Conservation (phyloP, 2,113 vertebrate species). For the Aptenodytes forsteri region DNA sequence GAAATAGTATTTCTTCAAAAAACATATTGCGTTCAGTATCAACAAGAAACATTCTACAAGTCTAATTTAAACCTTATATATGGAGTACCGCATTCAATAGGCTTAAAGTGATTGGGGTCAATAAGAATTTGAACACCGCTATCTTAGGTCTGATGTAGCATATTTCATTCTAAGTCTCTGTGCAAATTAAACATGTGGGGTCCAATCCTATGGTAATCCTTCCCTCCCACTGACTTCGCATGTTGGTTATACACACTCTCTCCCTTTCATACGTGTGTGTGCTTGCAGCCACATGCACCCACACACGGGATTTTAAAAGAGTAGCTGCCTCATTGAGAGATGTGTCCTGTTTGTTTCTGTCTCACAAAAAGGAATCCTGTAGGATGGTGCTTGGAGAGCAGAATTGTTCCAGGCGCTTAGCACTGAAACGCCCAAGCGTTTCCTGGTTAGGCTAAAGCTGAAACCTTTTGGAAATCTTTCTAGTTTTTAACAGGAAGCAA, state of each 20-base stretch:
- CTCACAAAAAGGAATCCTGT: not conserved
- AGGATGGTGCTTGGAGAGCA: not conserved
- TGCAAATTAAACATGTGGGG: constrained; percentile 4
- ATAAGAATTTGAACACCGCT: not conserved
- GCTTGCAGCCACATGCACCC: not conserved
- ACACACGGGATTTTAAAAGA: not conserved
- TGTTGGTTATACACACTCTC: not conserved
- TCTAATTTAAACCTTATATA: not conserved
- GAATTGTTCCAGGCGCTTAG: not conserved
- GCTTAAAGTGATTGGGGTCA: not conserved
- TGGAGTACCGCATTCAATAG: not conserved
- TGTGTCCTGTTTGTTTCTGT: not conserved
- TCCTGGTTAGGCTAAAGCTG: not conserved
- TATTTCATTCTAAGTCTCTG: not conserved
- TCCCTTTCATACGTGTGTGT: not conserved
- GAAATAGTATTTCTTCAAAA: not conserved
- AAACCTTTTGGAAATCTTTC: not conserved
- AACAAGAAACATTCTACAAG: not conserved
- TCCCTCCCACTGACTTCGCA: not conserved
- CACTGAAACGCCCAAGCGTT: rapidly evolving
- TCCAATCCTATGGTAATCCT: not conserved
- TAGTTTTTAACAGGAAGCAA: not conserved
- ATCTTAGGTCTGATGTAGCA: not conserved
- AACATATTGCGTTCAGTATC: not conserved
- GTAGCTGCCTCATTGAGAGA: not conserved